Base-by-base conservation (phyloP, 2,888 invertebrate species). In the Eutolmus rufibarbis region DNA sequence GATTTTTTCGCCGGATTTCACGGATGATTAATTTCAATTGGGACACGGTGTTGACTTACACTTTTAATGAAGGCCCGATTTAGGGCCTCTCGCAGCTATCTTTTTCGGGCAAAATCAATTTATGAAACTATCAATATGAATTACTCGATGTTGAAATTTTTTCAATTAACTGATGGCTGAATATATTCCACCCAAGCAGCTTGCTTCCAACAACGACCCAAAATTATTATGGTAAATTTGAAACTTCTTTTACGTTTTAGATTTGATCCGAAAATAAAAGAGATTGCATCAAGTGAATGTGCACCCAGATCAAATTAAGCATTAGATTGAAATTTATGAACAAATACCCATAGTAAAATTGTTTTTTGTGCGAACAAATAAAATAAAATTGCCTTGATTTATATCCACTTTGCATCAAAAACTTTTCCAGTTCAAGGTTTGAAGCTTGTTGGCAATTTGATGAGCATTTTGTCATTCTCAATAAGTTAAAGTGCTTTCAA, bases 11-110 rank as follows among this genome's bases (percentile, higher is more conserved):
- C 23, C 57, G 66, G 34, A 82, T 82, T 57, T 82, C n/a, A 46
- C 37, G 40, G 23, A 82, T 57, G 82, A 82, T 82, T 82, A 82
- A 82, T 82, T 82, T 82, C 51, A 34, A 82, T 82, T 82, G 56
- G 37, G 66, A 82, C 66, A 82, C 23, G 34, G 82, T 82, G 82
- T 82, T 82, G 82, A 56, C 82, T 82, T 82, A 40, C 31, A 31
- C 40, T 77, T 77, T 66, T 66, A 66, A 66, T 66, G 28, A 66
- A 66, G 66, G 23, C 66, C 12, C 66, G 23, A 66, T 66, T 66
- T 23, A 66, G 66, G 66, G 66, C 66, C 23, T 66, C 66, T 12
- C 23, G 28, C 66, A 66, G 66, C 23, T 23, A 66, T 66, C 66
- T 66, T 66, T 66, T 12, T 19, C 19, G 66, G 66, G 12, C 19